Evolutionary conservation across 2,888 invertebrate genomes (phyloP), one percentile per base, ranked within the genome.

Genomic region (Eilema sororculum): DNA sequence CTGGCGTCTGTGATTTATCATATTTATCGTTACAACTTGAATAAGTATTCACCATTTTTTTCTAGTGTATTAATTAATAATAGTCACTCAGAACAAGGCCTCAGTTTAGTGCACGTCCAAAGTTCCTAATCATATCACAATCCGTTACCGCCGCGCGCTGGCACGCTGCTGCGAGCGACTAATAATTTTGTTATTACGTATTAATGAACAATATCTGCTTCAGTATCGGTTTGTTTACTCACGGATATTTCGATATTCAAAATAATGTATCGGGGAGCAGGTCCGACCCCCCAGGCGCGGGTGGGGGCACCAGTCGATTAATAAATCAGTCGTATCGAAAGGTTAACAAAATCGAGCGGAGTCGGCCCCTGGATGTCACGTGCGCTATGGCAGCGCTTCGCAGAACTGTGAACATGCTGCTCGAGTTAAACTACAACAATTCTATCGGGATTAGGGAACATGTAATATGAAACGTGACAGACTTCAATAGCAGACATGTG

Each of bases 271-370:
- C 56, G 56, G 62, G 58, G 65, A 41, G 69, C 33, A 24, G 33
- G 28, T 25, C 13, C 46, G 10, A n/a, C 28, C 3, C 52, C 37
- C 46, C 25, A 16, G 52, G n/a, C 25, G 57, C 56, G 56, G 65
- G 62, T 62, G 59, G 20, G 28, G 46, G 37, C 33, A 52, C 30
- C 24, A 52, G 60, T 10, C 66, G 68, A 71, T 73, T 69, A 78
- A 77, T 80, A 80, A 80, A 80, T 78, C 81, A 78, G 73, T 74
- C 71, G 60, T 67, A 80, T 80, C 66, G 73, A 78, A 72, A 78
- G 75, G 75, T 70, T 75, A 69, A 71, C 69, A 68, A 65, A 72
- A 61, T 60, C 59, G 59, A 59, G 52, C 60, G 69, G 24, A 60
- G 64, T 64, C 63, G 68, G 28, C 22, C 63, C 16, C 37, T 30